phyloP scores from a whole-genome alignment of 2,888 invertebrate genomes.

The Lottia scabra region DNA sequence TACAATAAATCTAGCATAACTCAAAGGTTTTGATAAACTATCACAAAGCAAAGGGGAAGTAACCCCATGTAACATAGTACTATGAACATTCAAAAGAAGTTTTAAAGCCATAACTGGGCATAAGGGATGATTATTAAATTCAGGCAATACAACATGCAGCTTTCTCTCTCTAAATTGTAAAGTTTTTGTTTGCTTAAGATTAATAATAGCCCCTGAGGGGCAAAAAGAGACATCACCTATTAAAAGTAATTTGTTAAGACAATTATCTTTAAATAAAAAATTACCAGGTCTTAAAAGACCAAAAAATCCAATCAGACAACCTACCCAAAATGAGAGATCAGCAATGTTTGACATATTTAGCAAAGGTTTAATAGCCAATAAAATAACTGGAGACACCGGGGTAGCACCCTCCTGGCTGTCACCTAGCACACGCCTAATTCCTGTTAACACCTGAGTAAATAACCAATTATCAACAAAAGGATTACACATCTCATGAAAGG shows the following conservation, averaged over 20 bases:
- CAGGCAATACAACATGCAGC: not conserved
- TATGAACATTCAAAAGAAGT: not conserved
- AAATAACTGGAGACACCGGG: no score
- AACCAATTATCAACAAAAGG: not conserved
- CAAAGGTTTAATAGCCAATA: no score
- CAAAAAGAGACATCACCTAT: not conserved
- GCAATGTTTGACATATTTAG: no score
- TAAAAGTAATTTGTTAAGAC: not conserved
- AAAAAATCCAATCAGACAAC: not conserved
- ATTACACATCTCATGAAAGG: not conserved
- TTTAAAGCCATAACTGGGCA: not conserved
- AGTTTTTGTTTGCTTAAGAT: not conserved
- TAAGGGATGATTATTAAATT: not conserved
- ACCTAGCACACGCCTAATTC: not conserved
- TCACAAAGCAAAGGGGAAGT: not conserved
- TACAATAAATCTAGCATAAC: not conserved
- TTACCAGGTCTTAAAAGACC: not conserved
- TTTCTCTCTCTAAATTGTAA: not conserved
- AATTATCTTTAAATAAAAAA: not conserved
- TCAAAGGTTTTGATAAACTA: not conserved
- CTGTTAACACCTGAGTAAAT: not conserved
- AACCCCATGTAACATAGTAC: not conserved
- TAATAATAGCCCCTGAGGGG: not conserved
- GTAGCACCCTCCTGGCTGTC: not conserved
- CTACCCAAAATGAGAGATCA: no score